Percentiles rank a stretch among this genome's conserved stretches.
phyloP scores from a whole-genome alignment of 2,888 invertebrate genomes.

The Patella pellucida region DNA sequence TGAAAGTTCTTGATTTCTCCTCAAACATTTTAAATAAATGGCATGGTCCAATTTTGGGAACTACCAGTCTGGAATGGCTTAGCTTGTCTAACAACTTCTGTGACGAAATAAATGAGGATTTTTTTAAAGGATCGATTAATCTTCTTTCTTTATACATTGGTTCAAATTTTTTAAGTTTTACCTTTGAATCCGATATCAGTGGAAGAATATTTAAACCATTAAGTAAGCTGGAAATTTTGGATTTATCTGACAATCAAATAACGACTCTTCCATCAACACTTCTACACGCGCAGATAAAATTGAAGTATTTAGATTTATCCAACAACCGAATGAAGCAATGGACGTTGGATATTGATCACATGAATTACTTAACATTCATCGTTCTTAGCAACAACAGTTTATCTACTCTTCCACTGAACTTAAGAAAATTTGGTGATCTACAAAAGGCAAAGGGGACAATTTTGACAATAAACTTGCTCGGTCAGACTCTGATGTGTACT shows the following conservation, averaged over 20 bases:
- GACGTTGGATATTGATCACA: slow-evolving; percentile 21
- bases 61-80: slow-evolving; percentile 20
- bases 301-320: slow-evolving; percentile 23
- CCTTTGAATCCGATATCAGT: slow-evolving; percentile 18
- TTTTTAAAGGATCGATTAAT: slow-evolving; percentile 17
- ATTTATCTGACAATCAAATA: slow-evolving; percentile 28
- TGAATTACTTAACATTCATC: slow-evolving; percentile 19
- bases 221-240: slow-evolving; percentile 14
- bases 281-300: slow-evolving; percentile 15
- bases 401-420: slow-evolving; percentile 3
- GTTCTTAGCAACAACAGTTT: slow-evolving; percentile 26
- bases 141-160: slow-evolving; percentile 23
- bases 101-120: neutral
- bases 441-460: neutral
- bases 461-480: slow-evolving; percentile 20
- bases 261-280: slow-evolving; percentile 22
- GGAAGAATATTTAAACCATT: slow-evolving; percentile 26
- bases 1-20: slow-evolving; percentile 19
- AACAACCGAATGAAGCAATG: slow-evolving; percentile 26
- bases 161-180: slow-evolving; percentile 24
- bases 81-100: slow-evolving; percentile 30
- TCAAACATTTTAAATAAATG: slow-evolving; percentile 25
- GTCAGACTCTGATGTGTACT: slow-evolving; percentile 27
- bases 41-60: slow-evolving; percentile 24
- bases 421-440: slow-evolving; percentile 12